These are phyloP conservation scores for Brachystomella parvula DNA, from an alignment of 1,140 invertebrate genomes.

Conservation along the genomic window DNA sequence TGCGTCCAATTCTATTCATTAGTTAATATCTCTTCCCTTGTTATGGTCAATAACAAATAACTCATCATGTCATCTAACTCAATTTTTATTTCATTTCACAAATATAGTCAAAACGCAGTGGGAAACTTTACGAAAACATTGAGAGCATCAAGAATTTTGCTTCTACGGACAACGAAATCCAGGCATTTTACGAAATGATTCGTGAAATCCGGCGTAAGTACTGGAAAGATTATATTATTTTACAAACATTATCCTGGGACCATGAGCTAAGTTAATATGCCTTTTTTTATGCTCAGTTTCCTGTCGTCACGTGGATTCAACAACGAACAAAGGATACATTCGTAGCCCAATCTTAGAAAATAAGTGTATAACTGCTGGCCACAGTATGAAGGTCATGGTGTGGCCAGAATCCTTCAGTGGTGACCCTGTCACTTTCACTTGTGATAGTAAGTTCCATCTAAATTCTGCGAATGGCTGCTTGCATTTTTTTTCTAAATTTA, in stretches of 20 bases:
- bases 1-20: too few relatives aligned
- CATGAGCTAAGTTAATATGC: slow-evolving; percentile 13
- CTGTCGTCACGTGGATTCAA: slow-evolving; percentile 57
- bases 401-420: slow-evolving; percentile 52
- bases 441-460: slow-evolving; percentile 64
- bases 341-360: slow-evolving; percentile 72
- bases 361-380: slow-evolving; percentile 58
- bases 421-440: slow-evolving; percentile 71
- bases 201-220: slow-evolving; percentile 59
- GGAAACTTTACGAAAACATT: slow-evolving; percentile 63
- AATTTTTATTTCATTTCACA: slow-evolving; percentile 5
- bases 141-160: slow-evolving; percentile 54
- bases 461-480: too few relatives aligned
- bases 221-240: neutral
- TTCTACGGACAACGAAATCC: slow-evolving; percentile 61
- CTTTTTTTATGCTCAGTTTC: slow-evolving; percentile 48
- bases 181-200: slow-evolving; percentile 71
- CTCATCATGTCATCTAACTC: too few relatives aligned
- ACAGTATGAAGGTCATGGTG: slow-evolving; percentile 77
- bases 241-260: neutral
- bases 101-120: slow-evolving; percentile 36
- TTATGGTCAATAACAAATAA: too few relatives aligned
- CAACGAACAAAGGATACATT: slow-evolving; percentile 69
- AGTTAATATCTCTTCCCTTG: too few relatives aligned
- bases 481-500: too few relatives aligned